Evolutionary conservation across 2,113 vertebrate genomes (phyloP), one percentile per base, ranked within the genome.

Genomic region (Zonotrichia leucophrys): DNA sequence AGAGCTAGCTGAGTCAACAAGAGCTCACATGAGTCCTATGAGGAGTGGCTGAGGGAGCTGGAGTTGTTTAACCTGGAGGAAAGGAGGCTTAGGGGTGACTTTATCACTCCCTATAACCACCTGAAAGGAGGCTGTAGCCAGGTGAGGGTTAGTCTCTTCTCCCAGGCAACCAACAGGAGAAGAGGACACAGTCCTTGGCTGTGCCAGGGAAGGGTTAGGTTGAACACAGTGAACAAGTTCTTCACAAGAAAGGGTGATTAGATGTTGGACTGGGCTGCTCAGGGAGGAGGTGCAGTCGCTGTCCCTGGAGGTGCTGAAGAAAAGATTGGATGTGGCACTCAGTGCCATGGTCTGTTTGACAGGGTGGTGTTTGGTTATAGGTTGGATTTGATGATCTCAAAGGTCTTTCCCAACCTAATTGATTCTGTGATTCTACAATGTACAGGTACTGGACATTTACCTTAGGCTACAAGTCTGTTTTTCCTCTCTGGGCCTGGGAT

Each of bases 131-230:
- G 31, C 9, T 50, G 62, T 3, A 50, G 25, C 31, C 44, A 67
- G 35, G 21, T 14, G 21, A 2, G 15, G 16, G 11, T 27, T 2
- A 0, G 13, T 1, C 20, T 67, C 1, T 31, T 30, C 21, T 59
- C 31, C 52, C 62, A 50, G 42, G 31, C 11, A 76, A 3, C 4
- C 50, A 58, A 24, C 11, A 35, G 44, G 25, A 59, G 4, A 59
- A 35, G 44, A 42, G 8, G 35, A 7, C 12, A 30, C 5, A 41
- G 24, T 13, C 24, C 4, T 5, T 25, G 16, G 11, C 8, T 50
- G 25, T 42, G 16, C 44, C 25, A 50, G 11, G 17, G 10, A 5
- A 35, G 9, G 21, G 3, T 76, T 37, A 68, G 53, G 21, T 4
- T 37, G 17, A 49, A 52, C 37, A 18, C 7, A 27, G 28, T 20